Evolutionary conservation across 2,888 invertebrate genomes (phyloP).

Genomic region (Xanthorhoe spadicearia): DNA sequence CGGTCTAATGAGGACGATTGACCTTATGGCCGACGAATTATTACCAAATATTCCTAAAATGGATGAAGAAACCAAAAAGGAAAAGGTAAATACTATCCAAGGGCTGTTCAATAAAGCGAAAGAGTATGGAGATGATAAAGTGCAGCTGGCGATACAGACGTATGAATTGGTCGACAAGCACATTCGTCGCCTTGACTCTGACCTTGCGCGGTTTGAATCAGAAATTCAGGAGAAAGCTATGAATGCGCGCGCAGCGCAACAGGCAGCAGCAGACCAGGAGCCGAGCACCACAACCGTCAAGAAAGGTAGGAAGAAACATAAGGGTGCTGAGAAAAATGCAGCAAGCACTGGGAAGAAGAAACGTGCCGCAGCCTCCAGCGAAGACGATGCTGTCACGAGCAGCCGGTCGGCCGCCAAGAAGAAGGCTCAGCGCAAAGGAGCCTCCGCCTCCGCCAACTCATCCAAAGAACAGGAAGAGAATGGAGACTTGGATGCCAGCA

Average conservation of each 20-base stretch:
- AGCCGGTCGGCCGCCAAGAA: constrained; percentile 76
- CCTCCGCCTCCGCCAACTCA: constrained; percentile 65
- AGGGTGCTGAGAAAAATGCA: constrained; percentile 71
- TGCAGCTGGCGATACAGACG: constrained; percentile 98
- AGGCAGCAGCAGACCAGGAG: constrained; percentile 78
- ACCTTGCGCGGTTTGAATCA: constrained; percentile 97
- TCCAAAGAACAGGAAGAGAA: constrained; percentile 76
- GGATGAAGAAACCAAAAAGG: constrained; percentile 91
- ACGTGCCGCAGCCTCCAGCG: constrained; percentile 82
- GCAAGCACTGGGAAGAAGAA: constrained; percentile 80
- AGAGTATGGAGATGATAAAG: constrained; percentile 98
- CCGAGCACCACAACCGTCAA: constrained; percentile 73
- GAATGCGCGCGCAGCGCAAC: constrained; percentile 87
- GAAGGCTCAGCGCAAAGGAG: constrained; percentile 73
- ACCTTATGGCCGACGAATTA: constrained; percentile 93
- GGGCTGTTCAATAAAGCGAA: constrained; percentile 96
- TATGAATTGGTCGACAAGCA: constrained; percentile 99
- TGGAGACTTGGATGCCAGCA: constrained; percentile 82
- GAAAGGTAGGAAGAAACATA: constrained; percentile 79
- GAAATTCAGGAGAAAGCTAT: constrained; percentile 98
- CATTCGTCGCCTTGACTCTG: constrained; percentile 97
- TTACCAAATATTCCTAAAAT: constrained; percentile 89
- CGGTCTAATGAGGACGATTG: constrained; percentile 95
- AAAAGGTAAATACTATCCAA: constrained; percentile 93
- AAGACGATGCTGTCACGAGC: constrained; percentile 72